A percentile compares a stretch with the other conserved stretches of the same genome.
Conservation (phyloP, 1,140 invertebrate genomes). For the Ostrea edulis region DNA sequence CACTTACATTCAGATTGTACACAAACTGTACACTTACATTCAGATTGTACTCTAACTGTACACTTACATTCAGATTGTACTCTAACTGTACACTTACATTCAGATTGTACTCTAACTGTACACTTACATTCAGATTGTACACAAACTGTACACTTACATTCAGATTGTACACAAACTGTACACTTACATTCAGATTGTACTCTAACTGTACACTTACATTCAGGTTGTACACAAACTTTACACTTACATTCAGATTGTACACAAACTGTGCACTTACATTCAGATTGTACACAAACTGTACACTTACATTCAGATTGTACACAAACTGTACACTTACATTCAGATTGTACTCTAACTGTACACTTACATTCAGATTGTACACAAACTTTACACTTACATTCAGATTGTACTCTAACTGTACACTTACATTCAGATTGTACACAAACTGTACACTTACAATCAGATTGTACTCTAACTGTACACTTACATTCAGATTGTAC, state of each 20-base stretch:
- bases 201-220: no score
- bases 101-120: slow-evolving; percentile 91
- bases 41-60: slow-evolving; percentile 91
- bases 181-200: slow-evolving; percentile 84
- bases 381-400: slow-evolving; percentile 59
- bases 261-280: no score
- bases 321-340: slow-evolving; percentile 60
- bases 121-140: no score
- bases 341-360: slow-evolving; percentile 91
- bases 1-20: no score
- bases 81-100: slow-evolving; percentile 59
- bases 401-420: slow-evolving; percentile 91
- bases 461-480: slow-evolving; percentile 91
- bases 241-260: slow-evolving; percentile 84
- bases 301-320: slow-evolving; percentile 84
- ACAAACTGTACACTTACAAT: slow-evolving; percentile 60
- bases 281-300: no score
- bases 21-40: slow-evolving; percentile 60
- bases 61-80: no score
- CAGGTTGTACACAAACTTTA: no score
- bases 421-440: no score
- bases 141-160: slow-evolving; percentile 60
- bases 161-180: slow-evolving; percentile 83
- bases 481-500: no score
- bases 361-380: no score